phyloP scores from a whole-genome alignment of 35 echinoderm and acorn worm genomes.

The Holothuria glaberrima region DNA sequence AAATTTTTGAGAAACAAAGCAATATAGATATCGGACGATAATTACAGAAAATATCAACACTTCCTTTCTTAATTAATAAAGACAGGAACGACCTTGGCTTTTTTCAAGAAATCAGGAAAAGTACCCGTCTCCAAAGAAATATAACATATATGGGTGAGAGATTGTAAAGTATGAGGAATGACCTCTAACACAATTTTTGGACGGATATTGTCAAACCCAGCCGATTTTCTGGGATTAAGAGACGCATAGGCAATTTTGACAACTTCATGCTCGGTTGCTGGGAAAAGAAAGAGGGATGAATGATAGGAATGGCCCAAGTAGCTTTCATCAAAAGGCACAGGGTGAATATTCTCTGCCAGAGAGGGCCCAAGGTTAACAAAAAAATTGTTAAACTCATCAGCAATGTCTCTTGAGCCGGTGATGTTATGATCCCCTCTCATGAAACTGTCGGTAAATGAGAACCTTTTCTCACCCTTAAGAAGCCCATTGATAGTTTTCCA shows the following conservation, averaged over 20 bases:
- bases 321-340: background rate
- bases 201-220: background rate
- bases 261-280: background rate
- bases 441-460: background rate
- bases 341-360: background rate
- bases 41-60: background rate
- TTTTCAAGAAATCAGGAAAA: conserved; percentile 7
- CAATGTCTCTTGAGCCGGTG: background rate
- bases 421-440: background rate
- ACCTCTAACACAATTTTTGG: background rate
- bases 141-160: background rate
- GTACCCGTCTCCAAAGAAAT: background rate
- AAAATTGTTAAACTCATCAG: background rate
- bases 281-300: background rate
- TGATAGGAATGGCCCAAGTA: background rate
- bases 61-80: background rate
- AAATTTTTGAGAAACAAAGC: background rate
- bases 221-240: conserved; percentile 11
- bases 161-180: background rate
- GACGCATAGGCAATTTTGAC: background rate
- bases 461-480: background rate
- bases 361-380: conserved; percentile 7
- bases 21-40: conserved; percentile 10
- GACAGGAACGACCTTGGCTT: background rate
- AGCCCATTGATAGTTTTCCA: background rate